Base-by-base conservation (phyloP, 2,888 invertebrate species). In the Rhagium mordax region DNA sequence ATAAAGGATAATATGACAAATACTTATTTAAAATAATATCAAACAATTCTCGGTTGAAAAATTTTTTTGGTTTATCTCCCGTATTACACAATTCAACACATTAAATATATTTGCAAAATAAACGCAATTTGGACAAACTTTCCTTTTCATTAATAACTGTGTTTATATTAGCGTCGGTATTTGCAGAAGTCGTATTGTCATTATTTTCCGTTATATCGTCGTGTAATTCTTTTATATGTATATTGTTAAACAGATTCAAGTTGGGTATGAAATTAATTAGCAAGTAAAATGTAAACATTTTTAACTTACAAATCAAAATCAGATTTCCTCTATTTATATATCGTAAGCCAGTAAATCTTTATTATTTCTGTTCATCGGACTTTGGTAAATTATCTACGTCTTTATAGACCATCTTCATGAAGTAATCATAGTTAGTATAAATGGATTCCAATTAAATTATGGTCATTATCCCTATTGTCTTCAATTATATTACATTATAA, bases 401-500 rank as follows among this genome's bases (percentile, higher is more conserved):
- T 65, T 77, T 72, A 8, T 62, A 60, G 3, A 73, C 33, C 64
- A 74, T 77, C 70, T 77, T 77, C 15, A 48, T 15, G 15, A 48
- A 48, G 15, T 48, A 15, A 5, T n/a, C 48, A 15, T 15, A 48
- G 15, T 75, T 15, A 48, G 15, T 75, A 75, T 29, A 77, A 18
- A 59, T 71, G 55, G 1, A 70, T 47, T 51, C 55, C 57, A 10
- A 70, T 51, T 13, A 60, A 7, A 49, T 16, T 15, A 18, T 48
- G 10, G 0, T 59, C 29, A 24, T 29, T 18, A 24, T 29, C 27
- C 3, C 0, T 55, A 24, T 29, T 21, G 27, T 64, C 29, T 33
- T 59, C 64, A 7, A 27, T 24, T 16, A 48, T 5, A 47, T 69
- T 72, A 18, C 59, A 62, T 33, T 47, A 69, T 21, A 15, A 76